Base-by-base conservation (phyloP, 2,113 vertebrate genomes). In the Rattus rattus region DNA sequence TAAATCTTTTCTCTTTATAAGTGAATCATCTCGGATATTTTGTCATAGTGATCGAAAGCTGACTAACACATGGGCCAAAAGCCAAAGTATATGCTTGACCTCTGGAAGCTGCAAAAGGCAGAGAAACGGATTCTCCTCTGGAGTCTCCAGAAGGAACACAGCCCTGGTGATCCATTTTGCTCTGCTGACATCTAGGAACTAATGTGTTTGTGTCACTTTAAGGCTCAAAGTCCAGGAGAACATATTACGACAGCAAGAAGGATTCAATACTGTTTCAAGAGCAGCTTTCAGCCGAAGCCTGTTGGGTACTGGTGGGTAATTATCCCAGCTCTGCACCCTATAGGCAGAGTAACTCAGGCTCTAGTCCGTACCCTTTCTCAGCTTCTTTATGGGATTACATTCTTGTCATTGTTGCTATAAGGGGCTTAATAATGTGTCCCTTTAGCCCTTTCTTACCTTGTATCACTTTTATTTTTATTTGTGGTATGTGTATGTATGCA, bases 131-230 rank as follows among this genome's bases (percentile, higher is more conserved):
- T 39, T 67, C 39, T 88, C 3, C 49, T 39, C 14, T 36, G 43
- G 92, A 73, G 85, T 33, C 19, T 47, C 85, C 36, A 83, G 61
- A 89, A 90, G 54, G 39, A 95, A 92, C 10, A n/a, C 24, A 39
- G 69, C 22, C 33, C 47, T 88, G 39, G 39, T 30, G 49, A 72
- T 28, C 16, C 47, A 69, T 36, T 91, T 39, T 72, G 19, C 7
- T 94, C 14, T 76, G 61, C 22, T 86, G 79, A 81, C 59, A 9
- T 89, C 36, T 36, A 81, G 49, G 24, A 54, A 49, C 52, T 52
- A 88, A 95, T n/a, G 65, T 0, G 28, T 49, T 14, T 33, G 73
- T 70, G 59, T 91, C 61, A 75, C 36, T 92, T 95, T 75, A 96
- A 94, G 49, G 77, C 49, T 69, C 36, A 26, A 19, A 36, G 7